Evolutionary conservation across 2,113 vertebrate species (phyloP).

Genomic region (Sylvilagus bachmani): DNA sequence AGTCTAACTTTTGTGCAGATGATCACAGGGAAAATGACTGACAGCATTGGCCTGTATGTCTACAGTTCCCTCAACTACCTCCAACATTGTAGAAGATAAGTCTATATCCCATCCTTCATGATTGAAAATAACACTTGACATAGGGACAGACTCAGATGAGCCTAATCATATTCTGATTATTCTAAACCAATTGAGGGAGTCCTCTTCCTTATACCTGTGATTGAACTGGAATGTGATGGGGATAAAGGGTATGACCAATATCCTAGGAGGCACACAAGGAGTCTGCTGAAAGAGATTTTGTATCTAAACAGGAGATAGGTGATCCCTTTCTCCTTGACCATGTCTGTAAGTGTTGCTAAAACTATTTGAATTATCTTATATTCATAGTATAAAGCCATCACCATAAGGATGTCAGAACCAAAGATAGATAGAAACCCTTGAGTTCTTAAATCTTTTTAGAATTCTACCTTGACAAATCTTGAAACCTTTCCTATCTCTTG

Average conservation of each 20-base stretch:
- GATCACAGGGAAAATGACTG: not conserved
- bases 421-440: not conserved
- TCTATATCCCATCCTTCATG: not conserved
- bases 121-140: not conserved
- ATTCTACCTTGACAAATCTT: not conserved
- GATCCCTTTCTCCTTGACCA: not conserved
- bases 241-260: not conserved
- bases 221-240: not conserved
- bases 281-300: not conserved
- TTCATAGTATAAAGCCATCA: not conserved
- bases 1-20: not conserved
- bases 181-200: not conserved
- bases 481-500: not conserved
- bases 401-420: not conserved
- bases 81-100: not conserved
- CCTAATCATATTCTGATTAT: not conserved
- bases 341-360: not conserved
- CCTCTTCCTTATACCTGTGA: not conserved
- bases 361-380: not conserved
- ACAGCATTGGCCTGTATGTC: not conserved
- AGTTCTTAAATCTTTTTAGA: not conserved
- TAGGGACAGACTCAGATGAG: not conserved
- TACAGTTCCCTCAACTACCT: not conserved
- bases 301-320: not conserved
- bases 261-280: not conserved